A percentile compares a stretch with the other conserved stretches of the same genome.
phyloP scores from a whole-genome alignment of 2,888 invertebrate genomes.

The Lutraria lutraria region DNA sequence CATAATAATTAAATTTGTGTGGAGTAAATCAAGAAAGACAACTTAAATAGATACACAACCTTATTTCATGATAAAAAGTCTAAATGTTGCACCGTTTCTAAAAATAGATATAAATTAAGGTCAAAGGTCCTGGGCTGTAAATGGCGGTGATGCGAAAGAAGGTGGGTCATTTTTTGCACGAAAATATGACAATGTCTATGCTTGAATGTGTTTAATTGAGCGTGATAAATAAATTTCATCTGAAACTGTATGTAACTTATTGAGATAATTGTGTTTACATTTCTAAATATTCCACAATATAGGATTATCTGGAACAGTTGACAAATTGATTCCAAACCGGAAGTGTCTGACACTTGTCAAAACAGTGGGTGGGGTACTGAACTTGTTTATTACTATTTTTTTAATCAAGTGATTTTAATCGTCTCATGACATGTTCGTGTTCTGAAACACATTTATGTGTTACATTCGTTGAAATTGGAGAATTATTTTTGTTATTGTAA shows the following conservation, averaged over 20 bases:
- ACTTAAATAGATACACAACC: too few species aligned
- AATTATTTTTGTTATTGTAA: too few species aligned
- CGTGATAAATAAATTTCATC: background rate
- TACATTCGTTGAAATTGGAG: background rate
- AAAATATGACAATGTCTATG: background rate
- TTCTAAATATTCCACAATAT: background rate
- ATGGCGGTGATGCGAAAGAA: slow-evolving; percentile 63
- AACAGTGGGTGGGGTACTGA: slow-evolving; percentile 62
- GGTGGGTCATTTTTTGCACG: slow-evolving; percentile 54
- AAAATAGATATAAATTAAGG: slow-evolving; percentile 42
- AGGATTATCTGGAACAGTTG: slow-evolving; percentile 42
- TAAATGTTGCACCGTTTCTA: slow-evolving; percentile 32
- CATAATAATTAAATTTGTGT: too few species aligned
- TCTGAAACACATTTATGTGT: background rate
- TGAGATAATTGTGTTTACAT: background rate
- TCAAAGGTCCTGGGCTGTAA: slow-evolving; percentile 62
- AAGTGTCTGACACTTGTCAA: slow-evolving; percentile 65
- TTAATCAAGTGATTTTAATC: background rate
- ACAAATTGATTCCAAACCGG: slow-evolving; percentile 62
- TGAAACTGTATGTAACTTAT: too few species aligned
- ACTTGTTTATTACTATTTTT: background rate
- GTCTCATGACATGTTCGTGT: background rate
- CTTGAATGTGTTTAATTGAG: background rate
- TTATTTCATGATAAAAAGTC: too few species aligned
- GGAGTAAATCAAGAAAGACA: too few species aligned